Evolutionary conservation across 2,797 vertebrate genomes (phyloP), one percentile per base, ranked within the genome.

Genomic region (Hipposideros larvatus): DNA sequence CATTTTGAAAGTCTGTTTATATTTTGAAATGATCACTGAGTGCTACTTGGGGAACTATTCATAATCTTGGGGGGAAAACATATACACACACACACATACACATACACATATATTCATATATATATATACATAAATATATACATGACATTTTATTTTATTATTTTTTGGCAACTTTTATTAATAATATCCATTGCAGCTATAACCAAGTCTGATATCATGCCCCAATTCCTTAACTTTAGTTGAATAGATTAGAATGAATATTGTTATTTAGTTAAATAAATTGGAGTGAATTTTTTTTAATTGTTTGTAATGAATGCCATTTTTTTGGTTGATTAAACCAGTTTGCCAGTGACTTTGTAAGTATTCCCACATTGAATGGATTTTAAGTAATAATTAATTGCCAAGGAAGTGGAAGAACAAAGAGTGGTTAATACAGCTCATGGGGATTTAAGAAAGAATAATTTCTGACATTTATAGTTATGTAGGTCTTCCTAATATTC

Each of bases 351-450:
- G 74, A 92, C 57, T 87, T 84, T 83, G 59, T 96, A 94, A 77
- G 73, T 68, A 53, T 43, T 91, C 55, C 68, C 51, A 85, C 48
- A 63, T 21, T 74, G 57, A 65, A 37, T 96, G 51, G 7, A 94
- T 96, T 86, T 93, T 88, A 96, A 95, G 78, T 88, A 89, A 55
- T 94, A 87, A 65, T 96, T 92, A 92, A 91, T 95, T 94, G 53
- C 55, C 59, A 85, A 65, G 55, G 55, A 91, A 95, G 55, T 85
- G 0, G 43, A 68, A 95, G 66, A 86, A 70, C 24, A 91, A 66
- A 88, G 48, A 78, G 26, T 87, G 16, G 11, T 95, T 96, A 85
- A 77, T 87, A 31, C 15, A 75, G 19, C 28, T 91, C 26, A 13
- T 65, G 89, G 66, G 10, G 13, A 71, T 87, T 91, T 86, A 91